Evolutionary conservation across 1,140 invertebrate species (phyloP), one percentile per base, ranked within the genome.

Genomic region (Drosophila novamexicana): DNA sequence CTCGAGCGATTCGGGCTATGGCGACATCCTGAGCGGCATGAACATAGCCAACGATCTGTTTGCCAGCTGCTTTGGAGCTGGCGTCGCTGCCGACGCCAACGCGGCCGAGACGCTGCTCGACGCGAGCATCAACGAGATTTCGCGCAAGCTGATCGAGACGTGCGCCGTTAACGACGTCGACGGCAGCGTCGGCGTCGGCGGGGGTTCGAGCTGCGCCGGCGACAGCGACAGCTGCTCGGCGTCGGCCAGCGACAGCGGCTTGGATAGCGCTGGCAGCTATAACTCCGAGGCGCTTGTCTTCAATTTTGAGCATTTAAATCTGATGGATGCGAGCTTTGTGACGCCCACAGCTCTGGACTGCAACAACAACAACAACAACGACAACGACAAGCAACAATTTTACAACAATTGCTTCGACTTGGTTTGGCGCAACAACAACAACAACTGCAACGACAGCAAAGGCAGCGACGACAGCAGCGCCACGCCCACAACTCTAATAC

Each of bases 51-150:
- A 90, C 67, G 91, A 92, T 90, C 66, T 91, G 57, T 91, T 91
- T 52, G 76, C 76, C 14, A 90, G 89, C 71, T 79, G 81, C 61
- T 85, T 85, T 52, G 37, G 37, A 12, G 56, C 36, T 10, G 52
- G 37, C 6, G 39, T 37, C 5, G 34, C 61, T 36, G 10, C 44
- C 42, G 50, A 34, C 47, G 42, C 57, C 39, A 63, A 34, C 47
- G 42, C 57, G 39, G 77, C 89, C 39, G 91, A 92, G 67, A 81
- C 90, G 29, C 65, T 92, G 44, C 50, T 92, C 18, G 81, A 84
- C 32, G 86, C 84, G 56, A 91, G 90, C 50, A 90, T 92, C 62
- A 92, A 91, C 56, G 91, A 92, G 75, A 92, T 92, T 71, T 92
- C 91, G 42, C 79, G 86, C 42, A 92, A 92, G 76, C 68, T 92